Base-by-base conservation (phyloP, 2,888 invertebrate genomes). In the Eudasyphora cyanicolor region DNA sequence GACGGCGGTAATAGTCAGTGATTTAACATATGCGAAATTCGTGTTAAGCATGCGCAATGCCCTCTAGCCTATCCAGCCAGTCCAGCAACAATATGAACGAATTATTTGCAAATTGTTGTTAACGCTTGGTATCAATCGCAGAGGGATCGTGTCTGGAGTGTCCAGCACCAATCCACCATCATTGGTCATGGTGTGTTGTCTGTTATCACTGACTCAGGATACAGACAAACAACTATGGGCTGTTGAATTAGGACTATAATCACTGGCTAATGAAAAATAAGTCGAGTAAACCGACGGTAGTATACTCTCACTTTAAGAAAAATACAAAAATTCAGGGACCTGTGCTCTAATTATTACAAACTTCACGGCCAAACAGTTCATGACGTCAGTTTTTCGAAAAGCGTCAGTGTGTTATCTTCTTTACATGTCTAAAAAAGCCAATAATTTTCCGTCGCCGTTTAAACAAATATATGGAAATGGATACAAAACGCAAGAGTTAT, bases 31-130 rank as follows among this genome's bases (percentile, higher is more conserved):
- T 81, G 78, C 67, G 78, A 42, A 79, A 73, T 76, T 84, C 84
- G 81, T 84, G 84, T 84, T 81, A 45, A 78, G 84, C 84, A 84
- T 84, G 84, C 81, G 81, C 84, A 84, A 84, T 78, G 71, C 42
- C 57, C 14, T 38, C 10, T 17, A 54, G 60, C 62, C 35, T 69
- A 62, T 1, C 21, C 51, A 49, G 32, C 27, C 73, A 79, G 32
- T 21, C 19, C 21, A 21, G 60, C 74, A 79, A 42, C 78, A 57
- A 76, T 32, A 67, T 73, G 62, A 71, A 29, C 29, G 29, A 32
- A 42, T 49, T 60, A 78, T 78, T 78, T 27, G 71, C 64, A 75
- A 57, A 49, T 74, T 76, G 49, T 71, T 76, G 71, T 75, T 78
- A 74, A 64, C 54, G 70, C 14, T 73, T 79, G 74, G 62, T 51